Percentiles rank a stretch among this genome's conserved stretches.
phyloP scores from a whole-genome alignment of 2,888 invertebrate genomes.

The Melanchra persicariae region DNA sequence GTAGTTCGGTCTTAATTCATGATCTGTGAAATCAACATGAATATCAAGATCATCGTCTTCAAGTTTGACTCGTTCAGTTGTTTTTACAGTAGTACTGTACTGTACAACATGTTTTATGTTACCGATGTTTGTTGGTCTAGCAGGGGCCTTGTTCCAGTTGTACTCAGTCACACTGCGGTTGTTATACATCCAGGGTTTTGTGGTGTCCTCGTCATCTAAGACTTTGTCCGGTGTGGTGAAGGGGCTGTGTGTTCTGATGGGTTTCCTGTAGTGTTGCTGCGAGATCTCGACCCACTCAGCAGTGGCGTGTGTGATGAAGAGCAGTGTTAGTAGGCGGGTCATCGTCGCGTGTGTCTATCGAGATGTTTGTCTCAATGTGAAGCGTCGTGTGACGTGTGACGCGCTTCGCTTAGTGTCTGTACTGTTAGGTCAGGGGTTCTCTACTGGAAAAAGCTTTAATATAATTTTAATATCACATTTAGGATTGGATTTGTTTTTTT shows the following conservation, averaged over 20 bases:
- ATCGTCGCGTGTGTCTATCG: constrained; percentile 54
- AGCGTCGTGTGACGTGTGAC: constrained; percentile 70
- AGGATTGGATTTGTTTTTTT: not conserved
- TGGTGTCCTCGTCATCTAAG: constrained; percentile 46
- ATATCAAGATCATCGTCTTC: constrained; percentile 36
- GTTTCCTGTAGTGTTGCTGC: constrained; percentile 81
- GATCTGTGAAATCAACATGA: constrained; percentile 32
- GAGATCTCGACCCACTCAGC: constrained; percentile 87
- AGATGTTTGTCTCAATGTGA: constrained; percentile 68
- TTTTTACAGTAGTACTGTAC: constrained; percentile 9
- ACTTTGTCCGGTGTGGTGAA: constrained; percentile 44
- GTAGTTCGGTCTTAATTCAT: constrained; percentile 27
- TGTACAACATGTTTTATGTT: constrained; percentile 40
- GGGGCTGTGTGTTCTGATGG: constrained; percentile 58
- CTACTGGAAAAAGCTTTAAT: constrained; percentile 55
- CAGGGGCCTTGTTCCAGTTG: constrained; percentile 55
- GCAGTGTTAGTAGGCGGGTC: constrained; percentile 73
- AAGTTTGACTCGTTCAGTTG: constrained; percentile 11
- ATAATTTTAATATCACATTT: not conserved
- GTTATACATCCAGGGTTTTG: constrained; percentile 50
- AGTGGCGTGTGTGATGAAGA: constrained; percentile 68
- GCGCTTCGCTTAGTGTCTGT: constrained; percentile 54
- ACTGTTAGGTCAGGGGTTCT: constrained; percentile 76
- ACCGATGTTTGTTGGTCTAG: constrained; percentile 20
- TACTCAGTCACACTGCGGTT: constrained; percentile 75